Evolutionary conservation across 2,888 invertebrate species (phyloP).

Genomic region (Melinaea menophilus): DNA sequence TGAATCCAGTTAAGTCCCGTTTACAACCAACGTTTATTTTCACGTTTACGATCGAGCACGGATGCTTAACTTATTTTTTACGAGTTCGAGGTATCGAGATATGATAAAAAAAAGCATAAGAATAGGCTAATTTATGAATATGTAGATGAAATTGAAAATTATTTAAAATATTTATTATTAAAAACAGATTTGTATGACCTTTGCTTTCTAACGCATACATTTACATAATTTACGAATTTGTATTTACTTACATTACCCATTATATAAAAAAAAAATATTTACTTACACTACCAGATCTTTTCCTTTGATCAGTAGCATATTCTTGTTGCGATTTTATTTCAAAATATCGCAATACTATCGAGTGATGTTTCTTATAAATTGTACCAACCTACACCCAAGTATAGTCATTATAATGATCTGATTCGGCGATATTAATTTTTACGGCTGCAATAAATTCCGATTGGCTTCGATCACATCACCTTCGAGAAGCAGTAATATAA

Average conservation of each 20-base stretch:
- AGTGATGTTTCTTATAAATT: conserved; percentile 24
- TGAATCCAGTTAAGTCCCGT: conserved; percentile 39
- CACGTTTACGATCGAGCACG: conserved; percentile 60
- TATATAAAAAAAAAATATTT: no score
- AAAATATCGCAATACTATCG: not conserved
- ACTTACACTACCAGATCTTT: not conserved
- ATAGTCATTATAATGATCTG: conserved; percentile 59
- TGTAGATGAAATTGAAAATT: no score
- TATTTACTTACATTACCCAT: no score
- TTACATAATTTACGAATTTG: no score
- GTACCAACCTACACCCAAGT: conserved; percentile 25
- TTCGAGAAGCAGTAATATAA: conserved; percentile 34
- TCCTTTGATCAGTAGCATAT: no score
- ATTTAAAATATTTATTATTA: no score
- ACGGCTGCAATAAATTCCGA: conserved; percentile 56
- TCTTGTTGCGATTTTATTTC: not conserved
- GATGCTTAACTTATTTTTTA: conserved; percentile 66
- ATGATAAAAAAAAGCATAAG: conserved; percentile 10
- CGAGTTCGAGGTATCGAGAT: conserved; percentile 38
- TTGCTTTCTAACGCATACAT: no score
- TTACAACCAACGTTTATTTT: conserved; percentile 59
- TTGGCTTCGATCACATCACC: conserved; percentile 50
- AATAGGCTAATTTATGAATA: not conserved
- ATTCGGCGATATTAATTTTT: conserved; percentile 57
- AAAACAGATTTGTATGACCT: no score